Conservation (phyloP, 2,113 vertebrate species). For the Micromys minutus region DNA sequence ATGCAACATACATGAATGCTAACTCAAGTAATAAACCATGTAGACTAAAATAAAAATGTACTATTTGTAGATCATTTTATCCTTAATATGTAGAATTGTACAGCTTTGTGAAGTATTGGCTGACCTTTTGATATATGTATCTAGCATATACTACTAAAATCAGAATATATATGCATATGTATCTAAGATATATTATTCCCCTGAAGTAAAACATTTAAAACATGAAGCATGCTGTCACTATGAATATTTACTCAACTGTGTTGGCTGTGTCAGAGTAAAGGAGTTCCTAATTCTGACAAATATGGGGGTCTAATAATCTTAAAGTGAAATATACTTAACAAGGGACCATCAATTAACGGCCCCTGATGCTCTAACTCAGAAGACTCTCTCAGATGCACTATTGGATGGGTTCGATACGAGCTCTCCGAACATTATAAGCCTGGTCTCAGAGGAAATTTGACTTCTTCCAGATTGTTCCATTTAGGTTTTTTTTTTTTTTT, state of each 20-base stretch:
- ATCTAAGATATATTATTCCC: neutral
- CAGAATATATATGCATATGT: neutral
- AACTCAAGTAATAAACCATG: neutral
- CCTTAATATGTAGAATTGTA: neutral
- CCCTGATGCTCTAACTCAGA: neutral
- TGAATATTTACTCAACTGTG: neutral
- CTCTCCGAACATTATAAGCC: neutral
- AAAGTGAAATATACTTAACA: neutral
- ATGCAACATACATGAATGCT: neutral
- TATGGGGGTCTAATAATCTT: neutral
- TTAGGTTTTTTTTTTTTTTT: neutral
- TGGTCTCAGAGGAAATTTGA: neutral
- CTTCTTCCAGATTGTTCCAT: constrained; percentile 36
- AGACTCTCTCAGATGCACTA: neutral
- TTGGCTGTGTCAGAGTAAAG: neutral
- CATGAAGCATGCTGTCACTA: neutral
- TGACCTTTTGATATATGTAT: neutral
- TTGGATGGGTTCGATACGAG: neutral
- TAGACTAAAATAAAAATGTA: neutral
- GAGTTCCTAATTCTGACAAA: neutral
- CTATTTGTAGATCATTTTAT: neutral
- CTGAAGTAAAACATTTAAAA: neutral
- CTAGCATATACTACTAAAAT: neutral
- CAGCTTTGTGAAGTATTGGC: neutral
- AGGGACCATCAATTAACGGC: neutral